phyloP scores from a whole-genome alignment of 2,888 invertebrate species.

The Protophormia terraenovae region DNA sequence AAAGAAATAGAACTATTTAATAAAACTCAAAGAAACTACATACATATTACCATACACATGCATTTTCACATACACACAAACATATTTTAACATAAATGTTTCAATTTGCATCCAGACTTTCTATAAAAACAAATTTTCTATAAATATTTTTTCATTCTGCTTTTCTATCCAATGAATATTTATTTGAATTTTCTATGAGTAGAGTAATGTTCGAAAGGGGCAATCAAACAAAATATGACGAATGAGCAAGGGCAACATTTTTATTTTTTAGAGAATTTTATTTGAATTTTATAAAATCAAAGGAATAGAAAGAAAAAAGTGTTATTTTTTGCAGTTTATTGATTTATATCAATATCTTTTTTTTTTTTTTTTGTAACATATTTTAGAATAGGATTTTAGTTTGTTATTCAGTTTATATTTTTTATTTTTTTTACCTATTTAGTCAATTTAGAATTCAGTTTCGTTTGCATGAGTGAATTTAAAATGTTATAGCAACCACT shows the following conservation, averaged over 20 bases:
- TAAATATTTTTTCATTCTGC: background rate
- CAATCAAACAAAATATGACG: slow-evolving; percentile 5
- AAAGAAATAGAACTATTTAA: background rate
- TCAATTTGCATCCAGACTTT: background rate
- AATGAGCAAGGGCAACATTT: background rate
- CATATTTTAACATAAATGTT: background rate
- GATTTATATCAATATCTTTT: slow-evolving; percentile 9
- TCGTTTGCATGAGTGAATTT: background rate
- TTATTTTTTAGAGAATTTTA: background rate
- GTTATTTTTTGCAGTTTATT: slow-evolving; percentile 24
- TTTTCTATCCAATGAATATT: slow-evolving; percentile 24
- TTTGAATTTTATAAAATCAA: background rate
- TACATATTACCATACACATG: background rate
- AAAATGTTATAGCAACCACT: slow-evolving; percentile 3
- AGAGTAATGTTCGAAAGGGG: background rate
- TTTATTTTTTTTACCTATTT: background rate
- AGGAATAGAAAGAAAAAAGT: background rate
- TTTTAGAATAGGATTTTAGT: background rate
- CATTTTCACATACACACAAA: background rate
- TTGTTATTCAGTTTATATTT: background rate
- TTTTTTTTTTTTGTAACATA: background rate
- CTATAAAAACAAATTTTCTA: background rate
- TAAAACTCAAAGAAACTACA: background rate
- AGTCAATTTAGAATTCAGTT: slow-evolving; percentile 1
- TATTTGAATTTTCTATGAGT: slow-evolving; percentile 18